phyloP scores from a whole-genome alignment of 2,797 vertebrate species.

The Tamandua tetradactyla region DNA sequence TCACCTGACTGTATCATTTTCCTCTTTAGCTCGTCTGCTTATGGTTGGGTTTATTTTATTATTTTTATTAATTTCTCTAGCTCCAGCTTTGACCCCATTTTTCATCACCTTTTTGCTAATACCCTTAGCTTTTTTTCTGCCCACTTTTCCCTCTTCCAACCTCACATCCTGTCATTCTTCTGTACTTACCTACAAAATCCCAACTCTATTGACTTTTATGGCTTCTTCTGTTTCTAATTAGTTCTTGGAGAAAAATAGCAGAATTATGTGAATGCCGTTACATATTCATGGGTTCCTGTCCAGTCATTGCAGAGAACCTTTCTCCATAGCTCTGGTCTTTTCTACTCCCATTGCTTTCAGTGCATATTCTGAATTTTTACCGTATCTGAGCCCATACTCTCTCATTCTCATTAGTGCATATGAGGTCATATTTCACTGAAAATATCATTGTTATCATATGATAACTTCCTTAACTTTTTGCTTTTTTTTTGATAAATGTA shows the following conservation, averaged over 20 bases:
- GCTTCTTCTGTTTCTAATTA: conserved; percentile 15
- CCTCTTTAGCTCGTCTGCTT: not conserved
- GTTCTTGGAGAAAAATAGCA: conserved; percentile 29
- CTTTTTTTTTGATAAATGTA: conserved; percentile 37
- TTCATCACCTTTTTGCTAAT: not conserved
- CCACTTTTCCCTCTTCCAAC: not conserved
- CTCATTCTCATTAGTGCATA: not conserved
- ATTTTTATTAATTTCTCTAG: not conserved
- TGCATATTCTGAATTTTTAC: conserved; percentile 6
- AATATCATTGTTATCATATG: not conserved
- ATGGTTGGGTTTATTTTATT: not conserved
- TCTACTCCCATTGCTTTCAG: not conserved
- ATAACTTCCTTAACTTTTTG: not conserved
- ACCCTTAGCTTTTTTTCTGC: not conserved
- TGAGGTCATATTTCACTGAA: conserved; percentile 2
- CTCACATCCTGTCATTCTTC: not conserved
- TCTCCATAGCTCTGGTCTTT: not conserved
- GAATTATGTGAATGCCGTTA: not conserved
- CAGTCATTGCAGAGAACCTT: not conserved
- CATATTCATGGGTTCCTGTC: not conserved
- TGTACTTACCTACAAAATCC: not conserved
- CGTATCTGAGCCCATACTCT: not conserved
- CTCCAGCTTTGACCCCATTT: not conserved
- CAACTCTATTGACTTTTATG: not conserved
- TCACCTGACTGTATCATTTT: not conserved